Percentiles rank a stretch among this genome's conserved stretches.
These are phyloP conservation scores for Acrobasis repandana DNA, from an alignment of 2,888 invertebrate species.

Conservation along the genomic window DNA sequence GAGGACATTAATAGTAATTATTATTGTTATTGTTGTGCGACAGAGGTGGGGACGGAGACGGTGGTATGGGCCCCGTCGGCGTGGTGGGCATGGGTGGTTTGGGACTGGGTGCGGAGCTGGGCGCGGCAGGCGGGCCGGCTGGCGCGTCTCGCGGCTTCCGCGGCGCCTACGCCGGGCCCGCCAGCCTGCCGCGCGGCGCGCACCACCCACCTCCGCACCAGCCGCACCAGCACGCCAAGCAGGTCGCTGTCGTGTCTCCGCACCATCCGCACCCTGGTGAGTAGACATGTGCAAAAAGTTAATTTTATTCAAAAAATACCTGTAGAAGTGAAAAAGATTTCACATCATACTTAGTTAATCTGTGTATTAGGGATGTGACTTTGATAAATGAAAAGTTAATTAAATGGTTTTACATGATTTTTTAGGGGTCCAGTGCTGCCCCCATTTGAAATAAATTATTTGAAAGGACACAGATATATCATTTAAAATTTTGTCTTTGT, in stretches of 20 bases:
- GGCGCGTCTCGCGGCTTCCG: constrained; percentile 43
- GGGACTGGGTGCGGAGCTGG: constrained; percentile 36
- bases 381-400: too few relatives aligned
- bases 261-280: constrained; percentile 25
- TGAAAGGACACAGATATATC: too few relatives aligned
- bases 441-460: too few relatives aligned
- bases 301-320: too few relatives aligned
- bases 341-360: too few relatives aligned
- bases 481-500: too few relatives aligned
- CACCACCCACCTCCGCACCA: constrained; percentile 58
- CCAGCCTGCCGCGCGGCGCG: constrained; percentile 76
- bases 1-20: neutral
- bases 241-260: constrained; percentile 33
- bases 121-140: constrained; percentile 35
- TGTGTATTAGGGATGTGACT: too few relatives aligned
- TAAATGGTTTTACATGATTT: too few relatives aligned
- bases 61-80: constrained; percentile 35
- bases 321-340: too few relatives aligned
- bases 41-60: constrained; percentile 43
- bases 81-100: constrained; percentile 36
- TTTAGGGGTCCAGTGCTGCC: too few relatives aligned
- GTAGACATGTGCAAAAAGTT: neutral
- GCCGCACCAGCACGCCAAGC: constrained; percentile 30
- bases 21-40: neutral
- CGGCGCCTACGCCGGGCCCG: constrained; percentile 61